Evolutionary conservation across 2,797 vertebrate genomes (phyloP).

Genomic region (Melanotaenia parkinsoni): DNA sequence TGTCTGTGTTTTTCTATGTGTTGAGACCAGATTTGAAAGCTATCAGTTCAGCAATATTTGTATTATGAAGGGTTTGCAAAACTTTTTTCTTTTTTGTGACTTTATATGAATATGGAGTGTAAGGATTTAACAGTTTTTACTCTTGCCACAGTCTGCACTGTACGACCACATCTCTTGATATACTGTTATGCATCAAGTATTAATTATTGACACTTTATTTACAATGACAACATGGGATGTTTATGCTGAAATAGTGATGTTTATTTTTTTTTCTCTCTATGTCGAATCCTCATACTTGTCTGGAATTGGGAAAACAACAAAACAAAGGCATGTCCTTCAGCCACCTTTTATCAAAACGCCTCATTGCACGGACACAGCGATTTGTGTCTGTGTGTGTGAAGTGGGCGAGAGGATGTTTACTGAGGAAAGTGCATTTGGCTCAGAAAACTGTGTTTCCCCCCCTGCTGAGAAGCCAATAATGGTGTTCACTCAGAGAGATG

Average conservation of each 20-base stretch:
- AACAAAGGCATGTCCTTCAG: conserved; percentile 38
- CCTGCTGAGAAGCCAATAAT: conserved; percentile 62
- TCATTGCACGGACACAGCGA: conserved; percentile 33
- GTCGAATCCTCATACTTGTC: conserved; percentile 6
- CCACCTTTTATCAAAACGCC: conserved; percentile 18
- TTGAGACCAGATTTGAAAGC: too few species aligned
- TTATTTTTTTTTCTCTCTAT: neutral
- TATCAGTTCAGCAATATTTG: too few species aligned
- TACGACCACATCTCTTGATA: too few species aligned
- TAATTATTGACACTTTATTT: too few species aligned
- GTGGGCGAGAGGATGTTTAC: conserved; percentile 61
- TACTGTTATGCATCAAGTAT: too few species aligned
- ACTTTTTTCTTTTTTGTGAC: too few species aligned
- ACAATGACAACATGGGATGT: neutral
- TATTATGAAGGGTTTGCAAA: too few species aligned
- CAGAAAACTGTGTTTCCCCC: conserved; percentile 42
- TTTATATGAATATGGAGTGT: too few species aligned
- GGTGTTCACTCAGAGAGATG: conserved; percentile 55
- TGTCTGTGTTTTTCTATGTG: too few species aligned
- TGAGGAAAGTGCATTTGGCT: conserved; percentile 57
- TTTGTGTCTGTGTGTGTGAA: conserved; percentile 59
- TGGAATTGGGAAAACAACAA: conserved; percentile 1
- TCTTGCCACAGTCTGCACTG: too few species aligned
- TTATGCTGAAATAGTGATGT: neutral
- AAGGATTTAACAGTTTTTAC: too few species aligned